Conservation (phyloP, 2,797 vertebrate species). For the Atherinosoma microstoma region DNA sequence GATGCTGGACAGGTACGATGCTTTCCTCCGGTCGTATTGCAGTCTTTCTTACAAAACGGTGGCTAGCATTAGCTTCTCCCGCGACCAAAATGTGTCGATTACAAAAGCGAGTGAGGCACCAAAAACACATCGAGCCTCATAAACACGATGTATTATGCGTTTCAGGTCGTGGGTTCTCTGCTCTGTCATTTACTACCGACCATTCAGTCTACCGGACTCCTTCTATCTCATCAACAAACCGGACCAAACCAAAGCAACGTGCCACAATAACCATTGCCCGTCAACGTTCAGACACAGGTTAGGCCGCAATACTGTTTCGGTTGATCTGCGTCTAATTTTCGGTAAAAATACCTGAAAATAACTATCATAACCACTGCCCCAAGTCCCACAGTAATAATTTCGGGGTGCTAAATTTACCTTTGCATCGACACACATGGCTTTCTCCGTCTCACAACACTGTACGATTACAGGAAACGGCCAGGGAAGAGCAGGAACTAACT, state of each 20-base stretch:
- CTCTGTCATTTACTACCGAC: conserved; percentile 66
- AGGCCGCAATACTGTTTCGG: conserved; percentile 86
- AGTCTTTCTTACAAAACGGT: conserved; percentile 70
- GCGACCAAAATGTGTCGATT: conserved; percentile 73
- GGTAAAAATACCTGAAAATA: conserved; percentile 74
- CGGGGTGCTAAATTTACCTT: conserved; percentile 87
- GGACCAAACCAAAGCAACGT: conserved; percentile 89
- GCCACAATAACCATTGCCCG: conserved; percentile 86
- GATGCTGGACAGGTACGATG: conserved; percentile 70
- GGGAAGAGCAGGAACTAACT: conserved; percentile 89
- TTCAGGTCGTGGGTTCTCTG: conserved; percentile 18
- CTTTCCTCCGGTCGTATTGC: conserved; percentile 60
- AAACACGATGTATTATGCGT: conserved; percentile 19
- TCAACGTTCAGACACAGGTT: conserved; percentile 82
- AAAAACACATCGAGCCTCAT: conserved; percentile 3
- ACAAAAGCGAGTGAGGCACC: conserved; percentile 48
- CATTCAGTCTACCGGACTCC: conserved; percentile 77
- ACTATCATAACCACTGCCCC: conserved; percentile 63
- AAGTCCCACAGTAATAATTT: conserved; percentile 78
- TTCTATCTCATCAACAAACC: conserved; percentile 87
- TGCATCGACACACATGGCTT: conserved; percentile 90
- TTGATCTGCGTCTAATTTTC: conserved; percentile 73
- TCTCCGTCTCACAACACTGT: conserved; percentile 90
- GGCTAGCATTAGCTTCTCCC: conserved; percentile 79
- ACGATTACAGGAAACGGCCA: conserved; percentile 89